phyloP scores from a whole-genome alignment of 2,113 vertebrate genomes.

The Strigops habroptila region DNA sequence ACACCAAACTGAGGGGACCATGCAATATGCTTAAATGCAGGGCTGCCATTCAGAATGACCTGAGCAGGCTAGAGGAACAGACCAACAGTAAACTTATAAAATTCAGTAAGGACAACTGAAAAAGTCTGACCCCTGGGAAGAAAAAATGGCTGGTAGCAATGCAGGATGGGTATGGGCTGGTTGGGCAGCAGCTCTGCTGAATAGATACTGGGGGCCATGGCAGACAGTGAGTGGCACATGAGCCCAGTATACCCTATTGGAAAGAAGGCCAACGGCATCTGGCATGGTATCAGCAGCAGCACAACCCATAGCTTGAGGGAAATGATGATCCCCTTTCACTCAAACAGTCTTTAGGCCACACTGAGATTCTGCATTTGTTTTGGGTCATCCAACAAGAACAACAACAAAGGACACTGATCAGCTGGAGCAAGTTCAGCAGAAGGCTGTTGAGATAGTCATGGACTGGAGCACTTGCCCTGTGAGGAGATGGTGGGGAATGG shows the following conservation, averaged over 20 bases:
- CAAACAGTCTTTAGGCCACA: background rate
- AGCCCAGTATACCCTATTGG: background rate
- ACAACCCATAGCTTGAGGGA: background rate
- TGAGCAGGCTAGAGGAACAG: background rate
- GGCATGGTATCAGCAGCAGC: background rate
- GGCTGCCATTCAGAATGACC: background rate
- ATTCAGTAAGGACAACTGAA: background rate
- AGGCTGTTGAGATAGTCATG: background rate
- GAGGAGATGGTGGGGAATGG: background rate
- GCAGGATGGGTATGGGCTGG: too few species aligned
- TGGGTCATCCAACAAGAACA: background rate
- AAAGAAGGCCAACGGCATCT: background rate
- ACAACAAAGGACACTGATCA: background rate
- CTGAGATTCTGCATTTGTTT: background rate
- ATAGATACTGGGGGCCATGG: background rate
- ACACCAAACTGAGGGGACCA: background rate
- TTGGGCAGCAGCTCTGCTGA: background rate
- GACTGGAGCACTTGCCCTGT: background rate
- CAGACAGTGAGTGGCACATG: background rate
- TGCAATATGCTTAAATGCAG: background rate
- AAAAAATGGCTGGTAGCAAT: background rate
- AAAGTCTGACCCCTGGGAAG: background rate
- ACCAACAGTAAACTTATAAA: background rate
- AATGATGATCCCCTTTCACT: background rate
- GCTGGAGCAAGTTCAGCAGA: background rate